Percentiles rank a stretch among this genome's conserved stretches.
Conservation (phyloP, 2,113 vertebrate genomes). For the Arothron firmamentum region DNA sequence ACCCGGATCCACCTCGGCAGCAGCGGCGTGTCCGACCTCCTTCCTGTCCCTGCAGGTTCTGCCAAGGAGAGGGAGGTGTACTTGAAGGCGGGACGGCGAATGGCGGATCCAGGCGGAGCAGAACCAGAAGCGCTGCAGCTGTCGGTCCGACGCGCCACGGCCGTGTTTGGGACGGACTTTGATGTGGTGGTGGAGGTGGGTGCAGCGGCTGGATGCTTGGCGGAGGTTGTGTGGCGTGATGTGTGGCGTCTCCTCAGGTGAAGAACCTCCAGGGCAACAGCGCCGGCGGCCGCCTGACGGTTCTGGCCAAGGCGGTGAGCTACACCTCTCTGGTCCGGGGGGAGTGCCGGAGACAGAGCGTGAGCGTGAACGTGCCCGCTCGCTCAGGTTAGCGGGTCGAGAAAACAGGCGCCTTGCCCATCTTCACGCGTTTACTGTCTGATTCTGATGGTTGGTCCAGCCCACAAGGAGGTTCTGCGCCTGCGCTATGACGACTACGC, state of each 20-base stretch:
- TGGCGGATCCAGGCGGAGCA: background rate
- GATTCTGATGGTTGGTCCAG: conserved; percentile 37
- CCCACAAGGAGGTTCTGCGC: conserved; percentile 70
- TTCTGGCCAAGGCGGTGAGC: conserved; percentile 60
- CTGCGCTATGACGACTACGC: conserved; percentile 71
- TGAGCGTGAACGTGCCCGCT: conserved; percentile 59
- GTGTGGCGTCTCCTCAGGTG: conserved; percentile 39
- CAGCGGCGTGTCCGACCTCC: too few relatives aligned
- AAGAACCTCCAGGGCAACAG: conserved; percentile 58
- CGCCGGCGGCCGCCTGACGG: conserved; percentile 53
- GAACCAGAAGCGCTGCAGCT: conserved; percentile 56
- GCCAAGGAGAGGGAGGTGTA: conserved; percentile 71
- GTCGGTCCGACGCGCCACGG: conserved; percentile 63
- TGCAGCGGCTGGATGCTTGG: background rate
- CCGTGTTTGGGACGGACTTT: conserved; percentile 76
- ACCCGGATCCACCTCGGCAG: too few relatives aligned
- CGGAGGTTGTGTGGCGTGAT: too few relatives aligned
- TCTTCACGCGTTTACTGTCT: too few relatives aligned
- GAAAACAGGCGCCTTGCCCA: too few relatives aligned
- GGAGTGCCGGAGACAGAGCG: conserved; percentile 59
- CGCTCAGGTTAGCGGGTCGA: conserved; percentile 47
- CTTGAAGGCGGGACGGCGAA: conserved; percentile 61
- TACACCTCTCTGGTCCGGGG: conserved; percentile 68
- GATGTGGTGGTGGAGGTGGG: conserved; percentile 74
- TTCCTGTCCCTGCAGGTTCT: conserved; percentile 62